Percentiles rank a stretch among this genome's conserved stretches.
Evolutionary conservation across 2,888 invertebrate species (phyloP).

Genomic region (Busseola fusca): DNA sequence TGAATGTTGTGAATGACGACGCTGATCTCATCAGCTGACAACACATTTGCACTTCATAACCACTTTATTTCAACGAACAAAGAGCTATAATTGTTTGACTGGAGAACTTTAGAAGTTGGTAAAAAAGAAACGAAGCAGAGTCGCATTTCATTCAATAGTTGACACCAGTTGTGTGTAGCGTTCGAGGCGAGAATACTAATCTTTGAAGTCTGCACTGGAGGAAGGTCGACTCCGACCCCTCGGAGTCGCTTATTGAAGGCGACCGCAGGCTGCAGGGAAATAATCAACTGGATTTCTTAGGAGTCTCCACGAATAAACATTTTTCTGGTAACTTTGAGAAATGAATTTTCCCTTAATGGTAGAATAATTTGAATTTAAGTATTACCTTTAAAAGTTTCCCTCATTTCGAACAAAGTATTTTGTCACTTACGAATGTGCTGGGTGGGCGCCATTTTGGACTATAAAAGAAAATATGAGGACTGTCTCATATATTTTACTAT

Average conservation of each 20-base stretch:
- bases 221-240: slow-evolving; percentile 27
- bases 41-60: slow-evolving; percentile 38
- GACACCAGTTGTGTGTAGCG: slow-evolving; percentile 67
- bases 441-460: background rate
- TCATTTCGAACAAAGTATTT: background rate
- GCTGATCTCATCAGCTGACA: slow-evolving; percentile 68
- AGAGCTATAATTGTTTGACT: slow-evolving; percentile 62
- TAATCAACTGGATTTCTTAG: slow-evolving; percentile 47
- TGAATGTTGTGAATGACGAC: slow-evolving; percentile 78
- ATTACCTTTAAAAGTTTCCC: slow-evolving; percentile 6
- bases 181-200: slow-evolving; percentile 69
- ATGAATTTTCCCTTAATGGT: slow-evolving; percentile 21
- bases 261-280: slow-evolving; percentile 40
- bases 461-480: background rate
- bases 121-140: slow-evolving; percentile 67
- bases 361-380: background rate
- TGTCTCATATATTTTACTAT: background rate
- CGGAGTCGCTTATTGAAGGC: slow-evolving; percentile 47
- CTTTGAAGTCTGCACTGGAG: slow-evolving; percentile 22
- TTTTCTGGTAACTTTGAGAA: slow-evolving; percentile 10
- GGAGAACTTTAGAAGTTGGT: slow-evolving; percentile 51
- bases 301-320: slow-evolving; percentile 17
- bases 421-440: background rate
- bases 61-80: slow-evolving; percentile 50
- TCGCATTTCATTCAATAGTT: slow-evolving; percentile 73